Evolutionary conservation across 1,140 invertebrate genomes (phyloP), one percentile per base, ranked within the genome.

Genomic region (Procambarus virginalis): DNA sequence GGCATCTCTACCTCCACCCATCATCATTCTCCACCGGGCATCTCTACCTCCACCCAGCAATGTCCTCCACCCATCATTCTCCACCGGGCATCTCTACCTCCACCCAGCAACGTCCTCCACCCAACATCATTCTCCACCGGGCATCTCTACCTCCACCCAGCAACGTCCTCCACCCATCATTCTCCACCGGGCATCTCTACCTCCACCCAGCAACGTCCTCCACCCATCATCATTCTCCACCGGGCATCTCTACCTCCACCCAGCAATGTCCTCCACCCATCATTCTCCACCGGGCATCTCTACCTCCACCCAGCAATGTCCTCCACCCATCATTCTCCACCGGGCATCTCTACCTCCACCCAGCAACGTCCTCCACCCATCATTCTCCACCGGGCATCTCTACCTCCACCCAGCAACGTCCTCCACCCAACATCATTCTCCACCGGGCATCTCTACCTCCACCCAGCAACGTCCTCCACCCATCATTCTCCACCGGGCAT

Each of bases 21-120:
- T n/a, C 10, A 34, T 14, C 68, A 34, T 48, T 84, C 10, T 48
- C 45, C 60, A 64, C 78, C 17, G 9, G n/a, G n/a, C 75, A 76
- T 8, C 76, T 68, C 55, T 77, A 22, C 20, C 22, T 55, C 60
- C 77, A 58, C 64, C 10, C 22, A 20, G 22, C 77, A 46, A 17
- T 58, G 22, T 78, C 73, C 55, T 78, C 75, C 73, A 46, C 84
- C 51, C 10, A 34, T 14, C 68, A 34, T 48, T 84, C 10, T 48
- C 45, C 60, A 64, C 78, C 17, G 9, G n/a, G n/a, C 75, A 76
- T 8, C 76, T 68, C 55, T 77, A 22, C 20, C 22, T 55, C 60
- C 77, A 58, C 64, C 10, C 22, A 20, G 22, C 77, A 46, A 17
- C 76, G 22, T 78, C 73, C 55, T 78, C 75, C 73, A 46, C 84